phyloP scores from a whole-genome alignment of 2,888 invertebrate genomes.

The Glaucopsyche alexis region DNA sequence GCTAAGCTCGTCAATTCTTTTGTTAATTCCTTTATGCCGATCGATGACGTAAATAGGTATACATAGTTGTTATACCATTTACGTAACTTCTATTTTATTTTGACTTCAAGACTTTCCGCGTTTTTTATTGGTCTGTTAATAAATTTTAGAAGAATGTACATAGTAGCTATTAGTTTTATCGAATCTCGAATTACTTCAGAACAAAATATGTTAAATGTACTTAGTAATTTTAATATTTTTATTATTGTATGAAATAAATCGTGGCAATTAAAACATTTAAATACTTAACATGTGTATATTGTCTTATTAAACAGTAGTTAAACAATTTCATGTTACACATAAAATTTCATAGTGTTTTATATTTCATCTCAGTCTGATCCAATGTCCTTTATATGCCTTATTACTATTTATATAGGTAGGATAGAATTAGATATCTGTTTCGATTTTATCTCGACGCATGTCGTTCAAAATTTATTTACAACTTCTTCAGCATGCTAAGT shows the following conservation, averaged over 20 bases:
- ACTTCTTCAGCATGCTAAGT: conserved; percentile 67
- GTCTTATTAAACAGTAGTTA: background rate
- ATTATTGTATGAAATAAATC: background rate
- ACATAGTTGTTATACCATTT: too few relatives aligned
- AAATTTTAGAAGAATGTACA: too few relatives aligned
- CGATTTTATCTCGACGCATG: conserved; percentile 62
- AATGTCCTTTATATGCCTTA: conserved; percentile 56
- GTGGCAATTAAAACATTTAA: background rate
- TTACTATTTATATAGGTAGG: conserved; percentile 52
- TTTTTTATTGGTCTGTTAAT: too few relatives aligned
- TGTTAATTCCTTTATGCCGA: too few relatives aligned
- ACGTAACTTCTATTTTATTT: too few relatives aligned
- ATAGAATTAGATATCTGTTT: conserved; percentile 56
- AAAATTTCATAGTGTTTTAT: background rate
- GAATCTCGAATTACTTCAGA: background rate
- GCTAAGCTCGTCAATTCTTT: too few relatives aligned
- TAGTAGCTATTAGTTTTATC: background rate
- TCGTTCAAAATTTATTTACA: conserved; percentile 44
- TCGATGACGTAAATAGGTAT: too few relatives aligned
- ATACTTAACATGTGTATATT: background rate
- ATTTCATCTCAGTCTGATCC: conserved; percentile 50
- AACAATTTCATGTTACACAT: background rate
- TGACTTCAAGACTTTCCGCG: too few relatives aligned
- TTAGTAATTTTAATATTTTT: background rate
- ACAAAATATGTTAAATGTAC: background rate